A percentile compares a stretch with the other conserved stretches of the same genome.
These are phyloP conservation scores for Noctuana brunneofusca DNA, from an alignment of 2,888 invertebrate species.

Conservation along the genomic window DNA sequence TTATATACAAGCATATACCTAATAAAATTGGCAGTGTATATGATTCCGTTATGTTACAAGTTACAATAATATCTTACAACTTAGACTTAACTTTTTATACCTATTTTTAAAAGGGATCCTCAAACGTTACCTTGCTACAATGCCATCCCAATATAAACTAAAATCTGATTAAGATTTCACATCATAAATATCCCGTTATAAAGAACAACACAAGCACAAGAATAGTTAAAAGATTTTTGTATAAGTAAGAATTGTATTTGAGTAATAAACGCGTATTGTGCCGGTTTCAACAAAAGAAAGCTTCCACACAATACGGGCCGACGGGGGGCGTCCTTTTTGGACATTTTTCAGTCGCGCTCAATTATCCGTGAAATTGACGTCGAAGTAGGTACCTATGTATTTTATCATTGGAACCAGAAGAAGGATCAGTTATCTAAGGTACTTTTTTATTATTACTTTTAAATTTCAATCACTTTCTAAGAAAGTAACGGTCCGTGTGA, in stretches of 20 bases:
- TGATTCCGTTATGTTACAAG: too few species aligned
- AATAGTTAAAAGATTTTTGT: constrained; percentile 22
- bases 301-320: constrained; percentile 52
- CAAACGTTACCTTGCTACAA: background rate
- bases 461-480: constrained; percentile 4
- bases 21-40: background rate
- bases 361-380: constrained; percentile 74
- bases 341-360: constrained; percentile 64
- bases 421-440: constrained; percentile 20
- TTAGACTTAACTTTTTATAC: too few species aligned
- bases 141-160: background rate
- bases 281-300: constrained; percentile 53
- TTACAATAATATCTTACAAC: too few species aligned
- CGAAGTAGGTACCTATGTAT: constrained; percentile 48
- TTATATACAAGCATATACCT: background rate
- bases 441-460: constrained; percentile 12
- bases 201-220: constrained; percentile 17
- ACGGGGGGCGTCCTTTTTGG: constrained; percentile 49
- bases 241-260: constrained; percentile 26
- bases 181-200: constrained; percentile 13
- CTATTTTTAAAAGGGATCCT: too few species aligned
- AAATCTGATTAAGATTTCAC: constrained; percentile 1
- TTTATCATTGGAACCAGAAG: constrained; percentile 44
- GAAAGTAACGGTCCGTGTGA: constrained; percentile 2
- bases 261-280: constrained; percentile 53